Evolutionary conservation across 1,140 invertebrate species (phyloP).

Genomic region (Geopemphigus sp.): DNA sequence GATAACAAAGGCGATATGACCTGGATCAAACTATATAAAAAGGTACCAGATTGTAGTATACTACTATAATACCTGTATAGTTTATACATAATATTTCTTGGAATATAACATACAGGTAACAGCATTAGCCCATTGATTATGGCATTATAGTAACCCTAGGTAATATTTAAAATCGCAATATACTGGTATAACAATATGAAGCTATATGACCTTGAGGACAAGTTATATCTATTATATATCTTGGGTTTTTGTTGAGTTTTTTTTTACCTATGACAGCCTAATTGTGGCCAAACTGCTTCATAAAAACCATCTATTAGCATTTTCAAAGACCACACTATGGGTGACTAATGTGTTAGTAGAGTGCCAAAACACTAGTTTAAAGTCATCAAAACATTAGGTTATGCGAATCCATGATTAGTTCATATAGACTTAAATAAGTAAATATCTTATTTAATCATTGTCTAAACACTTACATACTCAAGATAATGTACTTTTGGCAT

Average conservation of each 20-base stretch:
- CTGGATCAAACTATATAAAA: conserved; percentile 99
- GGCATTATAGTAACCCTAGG: background rate
- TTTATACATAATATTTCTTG: background rate
- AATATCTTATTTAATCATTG: conserved; percentile 19
- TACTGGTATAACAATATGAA: background rate
- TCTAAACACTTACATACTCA: background rate
- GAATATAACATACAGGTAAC: background rate
- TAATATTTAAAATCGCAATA: background rate
- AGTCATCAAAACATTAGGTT: conserved; percentile 39
- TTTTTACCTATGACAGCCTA: background rate
- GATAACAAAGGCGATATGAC: conserved; percentile 96
- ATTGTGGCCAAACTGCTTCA: background rate
- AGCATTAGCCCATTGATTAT: background rate
- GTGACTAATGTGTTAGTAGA: conserved; percentile 11
- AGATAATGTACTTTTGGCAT: conserved; percentile 21
- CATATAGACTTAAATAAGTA: background rate
- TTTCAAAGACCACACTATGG: background rate
- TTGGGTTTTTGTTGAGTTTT: conserved; percentile 19
- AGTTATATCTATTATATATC: conserved; percentile 2
- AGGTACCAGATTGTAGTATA: conserved; percentile 65
- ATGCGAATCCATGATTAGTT: conserved; percentile 35
- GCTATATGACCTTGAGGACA: conserved; percentile 4
- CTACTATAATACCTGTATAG: background rate
- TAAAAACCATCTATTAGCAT: conserved; percentile 31
- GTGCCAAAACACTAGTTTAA: conserved; percentile 24